A percentile compares a stretch with the other conserved stretches of the same genome.
Conservation (phyloP, 2,113 vertebrate genomes). For the Sinosuthora webbiana region DNA sequence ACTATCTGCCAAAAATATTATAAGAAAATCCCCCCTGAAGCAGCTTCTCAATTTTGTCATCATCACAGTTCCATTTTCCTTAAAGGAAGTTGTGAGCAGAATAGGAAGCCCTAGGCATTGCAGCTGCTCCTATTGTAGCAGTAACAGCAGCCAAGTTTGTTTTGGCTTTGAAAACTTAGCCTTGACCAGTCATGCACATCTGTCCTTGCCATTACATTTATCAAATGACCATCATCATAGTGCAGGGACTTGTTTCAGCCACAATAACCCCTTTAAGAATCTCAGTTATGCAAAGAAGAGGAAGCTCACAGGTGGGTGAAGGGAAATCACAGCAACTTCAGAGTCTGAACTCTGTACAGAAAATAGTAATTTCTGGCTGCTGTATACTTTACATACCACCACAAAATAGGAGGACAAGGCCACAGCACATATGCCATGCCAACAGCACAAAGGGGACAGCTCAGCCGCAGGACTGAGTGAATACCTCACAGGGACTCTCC, state of each 20-base stretch:
- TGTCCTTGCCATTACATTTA: background rate
- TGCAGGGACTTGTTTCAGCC: background rate
- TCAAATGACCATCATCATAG: background rate
- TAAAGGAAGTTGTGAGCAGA: background rate
- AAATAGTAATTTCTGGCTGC: background rate
- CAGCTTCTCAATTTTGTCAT: background rate
- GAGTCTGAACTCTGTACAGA: background rate
- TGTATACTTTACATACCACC: constrained; percentile 11
- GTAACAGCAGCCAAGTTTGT: background rate
- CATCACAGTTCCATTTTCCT: background rate
- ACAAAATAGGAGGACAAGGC: background rate
- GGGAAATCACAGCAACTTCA: background rate
- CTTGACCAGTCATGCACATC: background rate
- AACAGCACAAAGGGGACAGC: background rate
- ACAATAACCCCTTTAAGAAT: background rate
- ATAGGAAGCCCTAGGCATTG: background rate
- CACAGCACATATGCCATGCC: rapidly evolving
- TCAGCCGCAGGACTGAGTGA: background rate
- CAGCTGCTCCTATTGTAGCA: background rate
- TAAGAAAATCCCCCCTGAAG: background rate
- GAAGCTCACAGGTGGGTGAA: background rate
- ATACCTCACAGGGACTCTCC: background rate
- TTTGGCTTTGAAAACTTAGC: background rate
- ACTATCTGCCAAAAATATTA: background rate
- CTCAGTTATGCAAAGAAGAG: background rate